These are phyloP conservation scores for Meloidogyne exigua DNA, from an alignment of 1,140 invertebrate species.

Conservation along the genomic window DNA sequence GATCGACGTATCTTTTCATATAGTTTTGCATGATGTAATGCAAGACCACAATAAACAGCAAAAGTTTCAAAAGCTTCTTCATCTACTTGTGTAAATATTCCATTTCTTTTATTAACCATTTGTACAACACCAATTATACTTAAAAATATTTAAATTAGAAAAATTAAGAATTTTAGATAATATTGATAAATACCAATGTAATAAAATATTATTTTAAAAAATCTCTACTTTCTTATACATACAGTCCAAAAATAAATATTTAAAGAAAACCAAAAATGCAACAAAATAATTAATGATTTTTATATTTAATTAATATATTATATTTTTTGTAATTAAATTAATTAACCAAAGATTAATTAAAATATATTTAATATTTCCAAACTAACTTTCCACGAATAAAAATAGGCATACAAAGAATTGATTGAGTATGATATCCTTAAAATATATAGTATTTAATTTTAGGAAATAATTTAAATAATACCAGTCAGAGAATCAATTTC, in stretches of 20 bases:
- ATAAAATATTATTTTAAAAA: no score
- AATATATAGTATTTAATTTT: neutral
- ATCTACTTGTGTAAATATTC: conserved; percentile 74
- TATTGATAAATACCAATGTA: no score
- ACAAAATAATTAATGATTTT: no score
- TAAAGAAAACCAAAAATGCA: no score
- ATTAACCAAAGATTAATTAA: no score
- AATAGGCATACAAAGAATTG: conserved; percentile 82
- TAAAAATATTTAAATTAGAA: conserved; percentile 36
- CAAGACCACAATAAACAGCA: conserved; percentile 80
- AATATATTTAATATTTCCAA: no score
- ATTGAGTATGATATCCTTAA: conserved; percentile 71
- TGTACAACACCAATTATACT: conserved; percentile 80
- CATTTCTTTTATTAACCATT: conserved; percentile 79
- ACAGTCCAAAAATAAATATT: no score
- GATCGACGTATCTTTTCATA: conserved; percentile 80
- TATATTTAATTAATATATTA: no score
- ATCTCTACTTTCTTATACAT: no score
- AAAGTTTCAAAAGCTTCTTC: conserved; percentile 80
- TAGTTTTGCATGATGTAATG: conserved; percentile 79
- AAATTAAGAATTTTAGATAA: no score
- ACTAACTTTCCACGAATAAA: conserved; percentile 68
- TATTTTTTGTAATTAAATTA: no score
- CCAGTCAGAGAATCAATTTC: conserved; percentile 76
- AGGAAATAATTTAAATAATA: neutral